Base-by-base conservation (phyloP, 2,113 vertebrate genomes). In the Megaleporinus macrocephalus region DNA sequence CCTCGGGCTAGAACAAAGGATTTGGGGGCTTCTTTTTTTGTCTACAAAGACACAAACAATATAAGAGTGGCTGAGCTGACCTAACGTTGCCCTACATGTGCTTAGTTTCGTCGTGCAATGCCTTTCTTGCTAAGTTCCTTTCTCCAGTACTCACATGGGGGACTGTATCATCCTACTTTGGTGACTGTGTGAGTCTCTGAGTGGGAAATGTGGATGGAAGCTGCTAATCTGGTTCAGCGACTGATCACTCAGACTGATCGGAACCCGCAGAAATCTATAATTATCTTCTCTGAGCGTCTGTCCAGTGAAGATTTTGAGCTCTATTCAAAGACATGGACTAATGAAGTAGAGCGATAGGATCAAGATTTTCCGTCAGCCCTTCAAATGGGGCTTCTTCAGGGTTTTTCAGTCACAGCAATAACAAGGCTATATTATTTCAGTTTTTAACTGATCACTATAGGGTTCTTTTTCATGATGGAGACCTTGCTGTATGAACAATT, bases 11-110 rank as follows among this genome's bases (percentile, higher is more conserved):
- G 0, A 22, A 61, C 51, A 57, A 70, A 29, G n/a, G 24, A 3
- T 76, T 83, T 65, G 71, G 79, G 83, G n/a, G n/a, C n/a, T n/a
- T n/a, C n/a, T n/a, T 49, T 74, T 68, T 66, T 47, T 44, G 57
- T 66, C 55, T 80, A 44, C 41, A 11, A 12, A 47, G 13, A 51
- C 1, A 12, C 44, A 44, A 20, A 27, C 22, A 66, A 3, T 30
- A 61, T 41, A 66, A 20, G 5, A n/a, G 26, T 55, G 9, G 13
- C 27, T 53, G 27, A 55, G 55, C 22, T 13, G 55, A 78, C 26
- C 47, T 55, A 44, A 30, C 27, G 18, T 53, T 55, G 63, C 20
- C 33, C 29, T 69, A 24, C 30, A 53, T 3, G 1, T 69, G 29
- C 13, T 61, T 15, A 44, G 6, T 18, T 57, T 70, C 33, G 5